phyloP scores from a whole-genome alignment of 2,113 vertebrate species.

The Forbesichthys agassizii region DNA sequence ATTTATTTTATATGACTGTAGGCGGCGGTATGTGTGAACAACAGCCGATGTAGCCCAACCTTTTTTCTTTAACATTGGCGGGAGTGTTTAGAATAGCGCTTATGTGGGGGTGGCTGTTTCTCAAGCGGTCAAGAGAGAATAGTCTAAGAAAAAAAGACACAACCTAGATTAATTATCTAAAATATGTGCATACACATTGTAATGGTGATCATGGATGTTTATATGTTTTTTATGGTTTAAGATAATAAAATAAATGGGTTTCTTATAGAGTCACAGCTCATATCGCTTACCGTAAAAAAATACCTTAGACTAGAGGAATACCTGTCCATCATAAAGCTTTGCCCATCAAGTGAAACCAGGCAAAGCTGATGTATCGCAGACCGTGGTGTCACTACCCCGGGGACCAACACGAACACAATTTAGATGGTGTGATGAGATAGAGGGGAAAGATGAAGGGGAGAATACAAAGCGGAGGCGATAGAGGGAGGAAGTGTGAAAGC shows the following conservation, averaged over 20 bases:
- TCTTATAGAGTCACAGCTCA: too few relatives aligned
- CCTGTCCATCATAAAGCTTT: conserved; percentile 23
- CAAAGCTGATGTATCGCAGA: conserved; percentile 47
- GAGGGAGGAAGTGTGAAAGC: conserved; percentile 12
- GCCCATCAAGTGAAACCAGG: conserved; percentile 35
- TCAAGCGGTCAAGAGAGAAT: too few relatives aligned
- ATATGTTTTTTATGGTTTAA: too few relatives aligned
- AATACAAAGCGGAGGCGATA: conserved; percentile 31
- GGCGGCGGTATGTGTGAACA: conserved; percentile 10
- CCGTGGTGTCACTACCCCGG: conserved; percentile 29
- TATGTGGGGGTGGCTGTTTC: too few relatives aligned
- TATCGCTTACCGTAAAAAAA: too few relatives aligned
- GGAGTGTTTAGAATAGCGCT: not conserved
- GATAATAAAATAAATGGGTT: too few relatives aligned
- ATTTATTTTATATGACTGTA: not conserved
- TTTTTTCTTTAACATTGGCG: not conserved
- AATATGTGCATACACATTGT: not conserved
- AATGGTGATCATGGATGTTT: not conserved
- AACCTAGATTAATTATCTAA: too few relatives aligned
- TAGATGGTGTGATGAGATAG: conserved; percentile 52
- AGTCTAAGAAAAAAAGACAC: too few relatives aligned
- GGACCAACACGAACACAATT: conserved; percentile 26
- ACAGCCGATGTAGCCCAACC: conserved; percentile 10
- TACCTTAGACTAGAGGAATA: conserved; percentile 16
- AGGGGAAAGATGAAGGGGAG: conserved; percentile 27